Evolutionary conservation across 2,888 invertebrate species (phyloP), one percentile per base, ranked within the genome.

Genomic region (Leptura quadrifasciata): DNA sequence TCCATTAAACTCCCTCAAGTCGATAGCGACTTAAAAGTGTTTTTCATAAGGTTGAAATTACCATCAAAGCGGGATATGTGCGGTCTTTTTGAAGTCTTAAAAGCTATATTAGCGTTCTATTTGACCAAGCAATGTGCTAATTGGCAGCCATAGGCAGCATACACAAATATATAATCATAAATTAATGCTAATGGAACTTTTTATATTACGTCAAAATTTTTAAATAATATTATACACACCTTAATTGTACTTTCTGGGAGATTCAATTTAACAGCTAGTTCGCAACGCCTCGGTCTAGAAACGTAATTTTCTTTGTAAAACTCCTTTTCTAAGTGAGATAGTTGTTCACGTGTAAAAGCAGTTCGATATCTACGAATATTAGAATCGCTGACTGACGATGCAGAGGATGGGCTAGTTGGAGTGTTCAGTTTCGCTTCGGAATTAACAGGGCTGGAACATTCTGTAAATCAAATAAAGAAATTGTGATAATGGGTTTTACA

Each of bases 301-400:
- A 99, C 98, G 89, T 99, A 99, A 89, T 98, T 99, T 89, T 99
- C 99, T 85, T 96, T 95, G 90, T 94, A 94, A 88, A 99, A 99
- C 89, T 99, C 99, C 85, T 97, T 97, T 90, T 99, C 99, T 71
- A 99, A 90, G 15, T 97, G 91, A 0, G 93, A 94, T 58, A 99
- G 90, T 88, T 99, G 99, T 87, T 99, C 99, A 12, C 98, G 91
- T 0, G 98, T 97, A 90, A 99, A 99, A 0, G 99, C 99, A 0
- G 99, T 99, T 64, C 99, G 92, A 89, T 99, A 99, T 72, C 99
- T 92, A 76, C 98, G 93, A 83, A 95, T 94, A 83, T 93, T 94
- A 17, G 93, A 93, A 85, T 94, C 94, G 76, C 89, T 90, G n/a
- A 81, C 73, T 9, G 81, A 80, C 8, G 82, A 79, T 1, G 82